phyloP scores from a whole-genome alignment of 2,797 vertebrate species.

The Euphonia xanthogaster region DNA sequence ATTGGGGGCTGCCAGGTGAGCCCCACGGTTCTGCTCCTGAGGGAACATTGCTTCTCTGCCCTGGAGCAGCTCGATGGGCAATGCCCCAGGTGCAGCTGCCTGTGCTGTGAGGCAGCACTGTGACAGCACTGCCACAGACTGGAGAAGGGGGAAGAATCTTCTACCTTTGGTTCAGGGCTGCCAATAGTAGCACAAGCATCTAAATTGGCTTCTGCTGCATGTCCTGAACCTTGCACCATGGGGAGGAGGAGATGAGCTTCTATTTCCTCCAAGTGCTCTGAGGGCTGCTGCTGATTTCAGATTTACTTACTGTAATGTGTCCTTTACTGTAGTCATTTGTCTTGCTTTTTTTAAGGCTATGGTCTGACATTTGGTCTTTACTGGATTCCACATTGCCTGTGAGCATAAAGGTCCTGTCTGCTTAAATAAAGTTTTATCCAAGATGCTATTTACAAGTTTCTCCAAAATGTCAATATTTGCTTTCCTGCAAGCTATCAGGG shows the following conservation, averaged over 20 bases:
- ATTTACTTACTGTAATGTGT: constrained; percentile 56
- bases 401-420: constrained; percentile 64
- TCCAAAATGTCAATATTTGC: constrained; percentile 53
- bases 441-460: constrained; percentile 57
- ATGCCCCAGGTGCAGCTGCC: background rate
- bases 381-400: constrained; percentile 14
- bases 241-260: fast-evolving
- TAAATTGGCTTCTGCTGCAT: background rate
- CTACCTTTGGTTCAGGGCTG: background rate
- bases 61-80: background rate
- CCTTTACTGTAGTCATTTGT: constrained; percentile 40
- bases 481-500: background rate
- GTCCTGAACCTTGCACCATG: fast-evolving
- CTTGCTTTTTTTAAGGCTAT: constrained; percentile 67
- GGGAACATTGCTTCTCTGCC: background rate
- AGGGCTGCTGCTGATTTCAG: constrained; percentile 29
- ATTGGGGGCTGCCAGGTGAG: background rate
- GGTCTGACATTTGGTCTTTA: constrained; percentile 66
- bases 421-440: constrained; percentile 60
- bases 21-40: background rate
- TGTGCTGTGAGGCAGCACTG: background rate
- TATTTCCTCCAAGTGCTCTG: background rate
- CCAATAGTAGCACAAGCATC: background rate
- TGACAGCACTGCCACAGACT: background rate
- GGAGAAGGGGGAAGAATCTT: constrained; percentile 23